Conservation (phyloP, 1,140 invertebrate species). For the Bombus impatiens region DNA sequence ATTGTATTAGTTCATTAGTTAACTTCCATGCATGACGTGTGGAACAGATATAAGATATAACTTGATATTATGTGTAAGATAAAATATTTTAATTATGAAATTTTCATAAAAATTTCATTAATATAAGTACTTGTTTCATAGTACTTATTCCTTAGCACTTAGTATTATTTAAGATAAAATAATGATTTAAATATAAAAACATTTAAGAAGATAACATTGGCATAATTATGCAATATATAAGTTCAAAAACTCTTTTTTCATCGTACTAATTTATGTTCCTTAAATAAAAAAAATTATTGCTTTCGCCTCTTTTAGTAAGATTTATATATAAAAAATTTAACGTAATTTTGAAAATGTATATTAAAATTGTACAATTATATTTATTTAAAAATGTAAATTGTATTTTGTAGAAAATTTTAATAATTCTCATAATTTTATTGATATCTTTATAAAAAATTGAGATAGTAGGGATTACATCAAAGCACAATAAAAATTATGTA, state of each 20-base stretch:
- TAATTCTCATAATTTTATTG: constrained; percentile 33
- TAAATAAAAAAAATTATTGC: constrained; percentile 20
- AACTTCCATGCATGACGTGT: constrained; percentile 8
- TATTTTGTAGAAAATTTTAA: constrained; percentile 49
- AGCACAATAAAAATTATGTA: constrained; percentile 2
- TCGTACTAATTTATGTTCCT: constrained; percentile 27
- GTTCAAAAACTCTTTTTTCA: not conserved
- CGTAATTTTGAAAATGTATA: constrained; percentile 19
- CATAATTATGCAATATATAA: constrained; percentile 1
- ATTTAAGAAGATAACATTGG: constrained; percentile 24
- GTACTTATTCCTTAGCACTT: constrained; percentile 13
- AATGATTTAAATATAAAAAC: constrained; percentile 17
- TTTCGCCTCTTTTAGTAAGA: constrained; percentile 10
- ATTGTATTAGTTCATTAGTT: constrained; percentile 34
- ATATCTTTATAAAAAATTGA: constrained; percentile 8
- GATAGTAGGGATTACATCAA: not conserved
- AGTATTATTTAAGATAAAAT: constrained; percentile 17
- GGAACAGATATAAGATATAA: constrained; percentile 5
- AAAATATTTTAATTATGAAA: constrained; percentile 28
- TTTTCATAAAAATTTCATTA: constrained; percentile 35
- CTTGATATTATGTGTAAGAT: not conserved
- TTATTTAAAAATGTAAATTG: constrained; percentile 39
- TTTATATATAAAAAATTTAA: constrained; percentile 22
- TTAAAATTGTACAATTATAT: constrained; percentile 33
- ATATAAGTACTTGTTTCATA: constrained; percentile 32